Base-by-base conservation (phyloP, 2,888 invertebrate species). In the Drosophila robusta region DNA sequence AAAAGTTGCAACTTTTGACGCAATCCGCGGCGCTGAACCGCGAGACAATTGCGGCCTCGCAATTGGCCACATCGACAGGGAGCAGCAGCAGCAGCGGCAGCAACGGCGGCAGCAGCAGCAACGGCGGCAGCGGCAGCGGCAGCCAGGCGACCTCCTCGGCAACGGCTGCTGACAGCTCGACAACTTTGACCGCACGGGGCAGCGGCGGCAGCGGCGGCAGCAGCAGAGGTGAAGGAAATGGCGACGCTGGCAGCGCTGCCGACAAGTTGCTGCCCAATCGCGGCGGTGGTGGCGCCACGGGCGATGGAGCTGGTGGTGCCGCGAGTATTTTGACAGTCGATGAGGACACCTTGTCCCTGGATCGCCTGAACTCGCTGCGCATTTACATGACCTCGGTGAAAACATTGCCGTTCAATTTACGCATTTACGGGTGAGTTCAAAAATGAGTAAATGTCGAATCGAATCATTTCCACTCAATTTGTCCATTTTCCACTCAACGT, bases 11-110 rank as follows among this genome's bases (percentile, higher is more conserved):
- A 83, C 88, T 90, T 69, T 87, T 92, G 73, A 91, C 92, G 72
- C 92, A 92, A 89, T 91, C 91, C 75, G 92, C 92, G 56, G 91
- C 92, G 42, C 77, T 92, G 70, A 92, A 92, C 84, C 91, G 92
- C 68, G 92, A 92, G 90, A 91, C 91, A 74, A 91, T 91, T 80
- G 91, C 92, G 78, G 90, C 92, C 72, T 92, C 92, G 70, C 91
- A 91, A 90, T 90, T 92, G 90, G 92, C 91, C 77, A 91, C 92
- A 83, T 92, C 92, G 80, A 91, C 90, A 47, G 76, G 90, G 82
- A 61, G 75, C 80, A 61, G 70, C 79, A 49, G 64, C 29, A 29
- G 69, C 65, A 34, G 60, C 16, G 26, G 47, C 34, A 46, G 29
- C 32, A 32, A 66, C 77, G 58, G 42, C 55, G 55, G 89, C 80